A percentile compares a stretch with the other conserved stretches of the same genome.
Conservation (phyloP, 2,888 invertebrate genomes). For the Tachina fera region DNA sequence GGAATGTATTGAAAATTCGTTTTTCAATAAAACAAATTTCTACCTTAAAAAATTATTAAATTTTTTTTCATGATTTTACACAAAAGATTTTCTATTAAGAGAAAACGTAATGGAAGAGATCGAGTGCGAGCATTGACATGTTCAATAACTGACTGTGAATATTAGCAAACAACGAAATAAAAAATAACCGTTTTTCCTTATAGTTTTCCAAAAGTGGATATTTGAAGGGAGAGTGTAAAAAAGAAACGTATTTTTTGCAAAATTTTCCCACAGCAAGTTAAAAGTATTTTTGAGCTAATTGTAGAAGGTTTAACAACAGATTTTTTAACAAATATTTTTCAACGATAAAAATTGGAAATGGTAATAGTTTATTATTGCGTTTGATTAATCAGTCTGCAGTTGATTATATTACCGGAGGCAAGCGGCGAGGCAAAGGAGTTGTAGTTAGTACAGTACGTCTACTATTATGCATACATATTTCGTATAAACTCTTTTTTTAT, state of each 20-base stretch:
- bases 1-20: slow-evolving; percentile 64
- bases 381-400: no score
- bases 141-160: slow-evolving; percentile 66
- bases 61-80: slow-evolving; percentile 67
- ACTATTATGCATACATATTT: no score
- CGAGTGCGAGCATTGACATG: slow-evolving; percentile 55
- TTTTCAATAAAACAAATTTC: slow-evolving; percentile 52
- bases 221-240: slow-evolving; percentile 4
- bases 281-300: slow-evolving; percentile 30
- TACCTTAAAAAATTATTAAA: slow-evolving; percentile 64
- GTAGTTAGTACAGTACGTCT: no score
- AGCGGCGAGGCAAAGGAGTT: no score
- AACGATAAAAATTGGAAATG: neutral
- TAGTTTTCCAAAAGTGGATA: slow-evolving; percentile 1
- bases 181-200: slow-evolving; percentile 45
- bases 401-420: no score
- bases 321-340: neutral
- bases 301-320: neutral
- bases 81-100: slow-evolving; percentile 46
- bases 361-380: neutral
- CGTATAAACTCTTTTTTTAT: no score
- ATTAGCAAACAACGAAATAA: slow-evolving; percentile 10
- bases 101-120: slow-evolving; percentile 32
- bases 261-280: slow-evolving; percentile 67
- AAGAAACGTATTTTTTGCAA: slow-evolving; percentile 68